Conservation (phyloP, 2,113 vertebrate species). For the Lipophrys pholis region DNA sequence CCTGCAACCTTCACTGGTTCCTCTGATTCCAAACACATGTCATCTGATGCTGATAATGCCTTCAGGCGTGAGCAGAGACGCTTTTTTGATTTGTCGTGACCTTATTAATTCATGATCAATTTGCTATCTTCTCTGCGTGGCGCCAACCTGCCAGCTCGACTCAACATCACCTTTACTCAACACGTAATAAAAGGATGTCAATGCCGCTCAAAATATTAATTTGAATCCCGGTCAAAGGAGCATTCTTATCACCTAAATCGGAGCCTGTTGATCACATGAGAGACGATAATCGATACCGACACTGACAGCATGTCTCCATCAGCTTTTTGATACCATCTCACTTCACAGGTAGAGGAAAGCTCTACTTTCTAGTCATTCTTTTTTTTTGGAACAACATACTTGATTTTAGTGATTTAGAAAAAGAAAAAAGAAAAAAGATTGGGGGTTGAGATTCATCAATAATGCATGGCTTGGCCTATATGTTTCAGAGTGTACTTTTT, state of each 20-base stretch:
- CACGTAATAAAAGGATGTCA: slow-evolving; percentile 22
- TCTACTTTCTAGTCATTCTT: not conserved
- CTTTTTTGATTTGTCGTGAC: slow-evolving; percentile 46
- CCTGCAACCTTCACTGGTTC: not conserved
- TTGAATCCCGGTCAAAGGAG: not conserved
- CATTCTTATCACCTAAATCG: slow-evolving; percentile 6
- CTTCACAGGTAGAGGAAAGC: not conserved
- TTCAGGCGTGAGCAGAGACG: slow-evolving; percentile 12
- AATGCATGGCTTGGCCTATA: not conserved
- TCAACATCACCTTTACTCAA: slow-evolving; percentile 37
- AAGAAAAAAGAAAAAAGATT: too few species aligned
- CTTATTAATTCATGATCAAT: slow-evolving; percentile 62
- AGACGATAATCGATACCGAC: not conserved
- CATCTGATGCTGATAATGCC: slow-evolving; percentile 18
- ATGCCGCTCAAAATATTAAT: not conserved
- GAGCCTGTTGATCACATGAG: not conserved
- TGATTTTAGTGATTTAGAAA: too few species aligned
- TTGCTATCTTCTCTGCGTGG: slow-evolving; percentile 38
- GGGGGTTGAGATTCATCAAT: not conserved
- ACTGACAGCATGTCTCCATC: not conserved
- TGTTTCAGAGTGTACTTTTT: not conserved
- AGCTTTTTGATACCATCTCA: not conserved
- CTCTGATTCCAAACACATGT: slow-evolving; percentile 39
- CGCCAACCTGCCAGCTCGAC: slow-evolving; percentile 29
- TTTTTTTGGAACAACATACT: too few species aligned